These are phyloP conservation scores for Coracias cyanogaster DNA, from an alignment of 2,797 vertebrate species.

Conservation along the genomic window DNA sequence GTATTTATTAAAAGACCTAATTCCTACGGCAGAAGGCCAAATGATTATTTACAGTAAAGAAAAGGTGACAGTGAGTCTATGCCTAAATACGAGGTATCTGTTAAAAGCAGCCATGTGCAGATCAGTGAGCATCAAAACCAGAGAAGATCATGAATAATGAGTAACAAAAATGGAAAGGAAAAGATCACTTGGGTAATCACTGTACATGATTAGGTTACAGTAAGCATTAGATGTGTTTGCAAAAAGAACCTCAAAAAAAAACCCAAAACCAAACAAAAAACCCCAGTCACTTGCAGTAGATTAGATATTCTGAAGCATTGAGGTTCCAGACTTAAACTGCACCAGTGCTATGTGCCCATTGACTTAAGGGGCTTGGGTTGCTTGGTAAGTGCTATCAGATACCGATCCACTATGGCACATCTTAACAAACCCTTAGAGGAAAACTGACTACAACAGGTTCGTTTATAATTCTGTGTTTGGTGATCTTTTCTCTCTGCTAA, in stretches of 20 bases:
- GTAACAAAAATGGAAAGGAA: not conserved
- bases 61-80: not conserved
- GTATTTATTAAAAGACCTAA: not conserved
- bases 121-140: not conserved
- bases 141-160: not conserved
- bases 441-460: not conserved
- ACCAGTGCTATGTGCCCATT: not conserved
- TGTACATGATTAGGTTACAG: fast-evolving
- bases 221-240: not conserved
- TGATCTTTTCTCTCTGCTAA: not conserved
- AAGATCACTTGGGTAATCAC: not conserved
- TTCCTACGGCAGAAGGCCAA: not conserved
- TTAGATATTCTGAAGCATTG: not conserved
- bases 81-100: not conserved
- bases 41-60: not conserved
- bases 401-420: not conserved
- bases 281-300: not conserved
- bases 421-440: not conserved
- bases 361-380: not conserved
- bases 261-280: not conserved
- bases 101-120: not conserved
- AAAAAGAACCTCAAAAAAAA: too few relatives aligned
- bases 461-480: not conserved
- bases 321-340: not conserved
- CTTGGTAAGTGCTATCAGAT: not conserved